These are phyloP conservation scores for Eupristina koningsbergeri DNA, from an alignment of 1,140 invertebrate species.

Conservation along the genomic window DNA sequence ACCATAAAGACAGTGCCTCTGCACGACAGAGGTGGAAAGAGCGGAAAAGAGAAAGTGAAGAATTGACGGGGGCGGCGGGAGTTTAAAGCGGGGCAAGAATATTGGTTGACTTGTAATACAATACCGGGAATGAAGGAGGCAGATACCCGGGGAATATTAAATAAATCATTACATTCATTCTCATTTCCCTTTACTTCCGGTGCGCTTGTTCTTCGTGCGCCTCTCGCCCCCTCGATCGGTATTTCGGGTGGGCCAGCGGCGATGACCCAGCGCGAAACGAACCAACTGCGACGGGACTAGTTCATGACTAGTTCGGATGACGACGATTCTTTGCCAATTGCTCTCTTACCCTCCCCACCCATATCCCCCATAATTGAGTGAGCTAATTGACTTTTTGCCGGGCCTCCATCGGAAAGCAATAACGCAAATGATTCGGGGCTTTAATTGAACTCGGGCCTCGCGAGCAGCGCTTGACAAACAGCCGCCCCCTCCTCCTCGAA, in stretches of 20 bases:
- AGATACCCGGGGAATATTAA: slow-evolving; percentile 70
- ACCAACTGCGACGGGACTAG: neutral
- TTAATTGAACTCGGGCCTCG: slow-evolving; percentile 6
- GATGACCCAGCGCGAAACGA: neutral
- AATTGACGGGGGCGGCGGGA: slow-evolving; percentile 43
- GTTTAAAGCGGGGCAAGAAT: slow-evolving; percentile 67
- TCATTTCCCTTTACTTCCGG: slow-evolving; percentile 68
- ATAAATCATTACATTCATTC: slow-evolving; percentile 74
- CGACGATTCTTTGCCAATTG: neutral
- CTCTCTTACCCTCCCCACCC: neutral
- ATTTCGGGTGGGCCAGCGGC: neutral
- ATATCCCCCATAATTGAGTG: no score
- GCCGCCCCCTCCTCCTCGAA: neutral
- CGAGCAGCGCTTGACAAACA: slow-evolving; percentile 15
- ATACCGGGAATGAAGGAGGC: slow-evolving; percentile 68
- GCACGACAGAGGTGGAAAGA: neutral
- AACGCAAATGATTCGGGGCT: slow-evolving; percentile 24
- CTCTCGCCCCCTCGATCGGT: no score
- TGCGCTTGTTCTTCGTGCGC: slow-evolving; percentile 41
- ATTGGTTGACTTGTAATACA: slow-evolving; percentile 73
- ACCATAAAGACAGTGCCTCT: slow-evolving; percentile 44
- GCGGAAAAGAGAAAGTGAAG: slow-evolving; percentile 21
- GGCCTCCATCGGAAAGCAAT: neutral
- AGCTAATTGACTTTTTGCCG: neutral
- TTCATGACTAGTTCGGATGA: slow-evolving; percentile 2